Base-by-base conservation (phyloP, 2,888 invertebrate genomes). In the Mesoligia furuncula region DNA sequence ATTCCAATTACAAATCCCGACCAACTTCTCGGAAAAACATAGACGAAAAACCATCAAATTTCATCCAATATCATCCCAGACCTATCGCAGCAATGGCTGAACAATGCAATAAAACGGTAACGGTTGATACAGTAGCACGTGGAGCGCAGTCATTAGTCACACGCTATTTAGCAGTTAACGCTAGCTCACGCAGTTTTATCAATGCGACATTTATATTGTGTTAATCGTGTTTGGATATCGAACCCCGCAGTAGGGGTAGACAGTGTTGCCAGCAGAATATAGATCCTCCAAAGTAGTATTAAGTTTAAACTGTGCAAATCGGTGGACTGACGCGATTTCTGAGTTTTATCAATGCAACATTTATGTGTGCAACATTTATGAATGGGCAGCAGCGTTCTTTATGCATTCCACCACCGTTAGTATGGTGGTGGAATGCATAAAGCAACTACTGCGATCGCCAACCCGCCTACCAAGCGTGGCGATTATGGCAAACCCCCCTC, bases 101-200 rank as follows among this genome's bases (percentile, higher is more conserved):
- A 84, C 84, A 83, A 80, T 79, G 85, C 86, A 87, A 86, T 88
- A 87, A 86, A 85, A 79, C 68, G 73, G 79, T 89, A 85, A 77
- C 77, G 15, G 77, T 80, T 88, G 89, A 89, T 90, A 91, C 87
- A 90, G 87, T 88, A 89, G 82, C 65, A 81, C 81, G 80, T 68
- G 90, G 78, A 85, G 83, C 82, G 88, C 88, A 83, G 90, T 93
- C 93, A 94, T 96, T 96, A 95, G 92, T 94, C 92, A 94, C 96
- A 96, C 96, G 96, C 96, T 94, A 96, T 96, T 95, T 95, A 95
- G 95, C 95, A 94, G 96, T 96, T 96, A 96, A 93, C 92, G 91
- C 85, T 84, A 88, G 89, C 90, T 88, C 90, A 87, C 85, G 90
- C 92, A 95, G 95, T 95, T 95, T 94, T 95, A 95, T 96, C 96